Percentiles rank a stretch among this genome's conserved stretches.
phyloP scores from a whole-genome alignment of 2,797 vertebrate species.

The Myotis pilosus region DNA sequence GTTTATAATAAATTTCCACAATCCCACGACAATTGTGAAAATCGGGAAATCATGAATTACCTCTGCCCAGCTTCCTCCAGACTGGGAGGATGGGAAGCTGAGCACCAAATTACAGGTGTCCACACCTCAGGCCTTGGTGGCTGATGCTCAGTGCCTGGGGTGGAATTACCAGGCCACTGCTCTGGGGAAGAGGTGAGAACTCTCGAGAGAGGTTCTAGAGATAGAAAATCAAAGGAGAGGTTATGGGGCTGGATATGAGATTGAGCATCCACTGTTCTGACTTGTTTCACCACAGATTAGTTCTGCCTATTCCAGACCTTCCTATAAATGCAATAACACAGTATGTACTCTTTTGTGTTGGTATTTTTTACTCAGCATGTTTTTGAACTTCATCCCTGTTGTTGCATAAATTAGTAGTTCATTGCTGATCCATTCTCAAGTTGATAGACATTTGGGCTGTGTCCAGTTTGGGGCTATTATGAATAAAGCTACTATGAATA shows the following conservation, averaged over 20 bases:
- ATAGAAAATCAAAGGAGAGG: neutral
- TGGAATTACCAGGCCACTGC: neutral
- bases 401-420: neutral
- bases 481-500: neutral
- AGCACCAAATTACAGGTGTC: neutral
- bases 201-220: neutral
- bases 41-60: neutral
- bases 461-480: neutral
- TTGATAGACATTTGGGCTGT: neutral
- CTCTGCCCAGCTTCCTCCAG: neutral
- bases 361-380: neutral
- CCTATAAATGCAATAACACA: neutral
- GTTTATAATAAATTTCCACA: neutral
- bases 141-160: neutral
- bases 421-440: neutral
- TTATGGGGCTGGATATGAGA: neutral
- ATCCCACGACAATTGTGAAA: neutral
- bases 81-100: neutral
- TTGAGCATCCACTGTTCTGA: neutral
- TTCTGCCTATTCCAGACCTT: neutral
- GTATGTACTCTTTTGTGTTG: neutral
- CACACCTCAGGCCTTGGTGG: neutral
- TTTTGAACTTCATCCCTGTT: neutral
- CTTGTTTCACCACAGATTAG: neutral
- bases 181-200: neutral